Base-by-base conservation (phyloP, 2,888 invertebrate species). In the Zaprionus obscuricornis region DNA sequence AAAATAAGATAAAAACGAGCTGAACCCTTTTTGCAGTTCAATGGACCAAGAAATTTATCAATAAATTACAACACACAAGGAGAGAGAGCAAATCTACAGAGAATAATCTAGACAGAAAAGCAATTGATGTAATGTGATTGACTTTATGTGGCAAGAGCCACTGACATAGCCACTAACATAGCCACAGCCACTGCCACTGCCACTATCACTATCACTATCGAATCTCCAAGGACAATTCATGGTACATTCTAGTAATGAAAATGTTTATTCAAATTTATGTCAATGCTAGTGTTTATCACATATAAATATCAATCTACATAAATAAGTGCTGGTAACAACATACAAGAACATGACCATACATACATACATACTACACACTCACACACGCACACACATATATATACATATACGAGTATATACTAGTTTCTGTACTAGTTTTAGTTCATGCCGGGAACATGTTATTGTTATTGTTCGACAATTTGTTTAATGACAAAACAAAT, bases 251-350 rank as follows among this genome's bases (percentile, higher is more conserved):
- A 81, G 70, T 81, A 81, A 81, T 86, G 87, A 83, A 82, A 77
- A 82, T 81, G 87, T 81, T 78, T 81, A 85, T 79, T 68, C 72
- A 78, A 85, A 85, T 83, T 83, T 81, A 64, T 85, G 79, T 85
- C 85, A 86, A 71, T 82, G 72, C 49, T 43, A 57, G 54, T 86
- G 85, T 85, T 86, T 85, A 83, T 69, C 84, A 65, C 43, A 59
- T 64, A 82, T 78, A 63, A 73, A 82, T 71, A 74, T 84, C 78
- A 81, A 86, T 86, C 64, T 69, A 68, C 72, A 69, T 66, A 75
- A 65, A 69, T 67, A 73, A 66, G 50, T 57, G 46, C 47, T 27
- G 27, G 50, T 40, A 50, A 43, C 40, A 52, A 50, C 43, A 51
- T 13, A 27, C 13, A 39, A 22, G 8, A 8, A 3, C 22, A 24